Percentiles rank a stretch among this genome's conserved stretches.
These are phyloP conservation scores for Abrostola tripartita DNA, from an alignment of 2,888 invertebrate genomes.

Conservation along the genomic window DNA sequence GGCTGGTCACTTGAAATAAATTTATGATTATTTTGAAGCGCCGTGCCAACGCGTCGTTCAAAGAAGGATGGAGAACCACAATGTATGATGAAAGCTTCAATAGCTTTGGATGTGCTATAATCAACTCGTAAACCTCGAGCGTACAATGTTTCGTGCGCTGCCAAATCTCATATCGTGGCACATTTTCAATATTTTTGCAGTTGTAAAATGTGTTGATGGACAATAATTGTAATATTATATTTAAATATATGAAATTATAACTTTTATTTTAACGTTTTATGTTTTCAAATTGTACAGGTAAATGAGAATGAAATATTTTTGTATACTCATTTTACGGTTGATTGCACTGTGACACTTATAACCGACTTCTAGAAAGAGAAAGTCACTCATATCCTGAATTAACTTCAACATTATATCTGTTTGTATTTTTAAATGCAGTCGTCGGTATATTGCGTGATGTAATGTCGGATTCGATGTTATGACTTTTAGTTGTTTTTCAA, in stretches of 20 bases:
- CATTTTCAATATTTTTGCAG: slow-evolving; percentile 27
- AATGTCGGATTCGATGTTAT: neutral
- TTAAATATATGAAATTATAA: neutral
- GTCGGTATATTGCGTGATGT: neutral
- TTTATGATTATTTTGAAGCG: slow-evolving; percentile 81
- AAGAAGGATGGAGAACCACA: slow-evolving; percentile 66
- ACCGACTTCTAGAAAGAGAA: neutral
- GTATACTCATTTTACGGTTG: neutral
- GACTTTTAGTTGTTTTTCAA: neutral
- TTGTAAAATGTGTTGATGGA: slow-evolving; percentile 8
- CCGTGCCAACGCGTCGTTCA: slow-evolving; percentile 74
- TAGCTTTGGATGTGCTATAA: slow-evolving; percentile 49
- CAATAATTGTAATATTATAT: slow-evolving; percentile 8
- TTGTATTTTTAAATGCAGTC: neutral
- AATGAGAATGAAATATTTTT: neutral
- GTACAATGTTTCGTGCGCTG: slow-evolving; percentile 33
- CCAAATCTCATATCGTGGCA: slow-evolving; percentile 38
- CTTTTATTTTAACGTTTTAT: slow-evolving; percentile 1
- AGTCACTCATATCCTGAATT: neutral
- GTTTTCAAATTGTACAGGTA: neutral
- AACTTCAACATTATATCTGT: neutral
- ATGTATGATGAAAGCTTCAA: slow-evolving; percentile 42
- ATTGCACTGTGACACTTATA: neutral
- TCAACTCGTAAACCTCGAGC: slow-evolving; percentile 29
- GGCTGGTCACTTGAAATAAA: slow-evolving; percentile 74